Evolutionary conservation across 2,113 vertebrate species (phyloP).

Genomic region (Pelecanoides urinatrix): DNA sequence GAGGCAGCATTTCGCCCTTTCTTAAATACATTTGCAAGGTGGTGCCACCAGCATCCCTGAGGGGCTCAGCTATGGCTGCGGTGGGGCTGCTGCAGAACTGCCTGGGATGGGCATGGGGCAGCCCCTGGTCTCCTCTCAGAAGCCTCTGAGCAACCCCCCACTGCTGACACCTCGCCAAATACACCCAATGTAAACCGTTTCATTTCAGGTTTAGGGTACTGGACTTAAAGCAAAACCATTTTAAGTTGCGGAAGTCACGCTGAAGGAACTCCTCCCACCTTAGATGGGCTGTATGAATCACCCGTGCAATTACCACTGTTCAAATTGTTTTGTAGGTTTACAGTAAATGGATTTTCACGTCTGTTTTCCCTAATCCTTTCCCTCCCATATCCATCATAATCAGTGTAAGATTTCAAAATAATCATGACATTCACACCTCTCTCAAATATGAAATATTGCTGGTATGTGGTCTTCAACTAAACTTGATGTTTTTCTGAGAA

Average conservation of each 20-base stretch:
- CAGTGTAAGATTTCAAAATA: background rate
- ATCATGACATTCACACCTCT: no score
- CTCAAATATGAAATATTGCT: background rate
- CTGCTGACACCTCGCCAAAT: background rate
- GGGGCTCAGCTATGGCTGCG: background rate
- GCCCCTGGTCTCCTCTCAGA: background rate
- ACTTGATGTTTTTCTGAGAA: background rate
- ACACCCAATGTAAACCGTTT: background rate
- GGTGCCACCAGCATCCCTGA: background rate
- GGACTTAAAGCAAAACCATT: background rate
- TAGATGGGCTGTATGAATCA: background rate
- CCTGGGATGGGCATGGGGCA: background rate
- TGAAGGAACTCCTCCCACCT: background rate
- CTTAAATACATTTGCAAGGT: background rate
- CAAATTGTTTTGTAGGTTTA: background rate
- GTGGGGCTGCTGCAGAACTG: background rate
- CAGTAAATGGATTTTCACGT: background rate
- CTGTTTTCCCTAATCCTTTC: background rate
- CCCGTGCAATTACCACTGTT: background rate
- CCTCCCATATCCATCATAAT: background rate
- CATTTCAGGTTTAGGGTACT: background rate
- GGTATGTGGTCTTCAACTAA: background rate
- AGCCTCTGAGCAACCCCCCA: background rate
- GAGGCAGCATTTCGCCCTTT: background rate
- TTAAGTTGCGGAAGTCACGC: background rate